These are phyloP conservation scores for Maccullochella peelii DNA, from an alignment of 2,113 vertebrate species.

Conservation along the genomic window DNA sequence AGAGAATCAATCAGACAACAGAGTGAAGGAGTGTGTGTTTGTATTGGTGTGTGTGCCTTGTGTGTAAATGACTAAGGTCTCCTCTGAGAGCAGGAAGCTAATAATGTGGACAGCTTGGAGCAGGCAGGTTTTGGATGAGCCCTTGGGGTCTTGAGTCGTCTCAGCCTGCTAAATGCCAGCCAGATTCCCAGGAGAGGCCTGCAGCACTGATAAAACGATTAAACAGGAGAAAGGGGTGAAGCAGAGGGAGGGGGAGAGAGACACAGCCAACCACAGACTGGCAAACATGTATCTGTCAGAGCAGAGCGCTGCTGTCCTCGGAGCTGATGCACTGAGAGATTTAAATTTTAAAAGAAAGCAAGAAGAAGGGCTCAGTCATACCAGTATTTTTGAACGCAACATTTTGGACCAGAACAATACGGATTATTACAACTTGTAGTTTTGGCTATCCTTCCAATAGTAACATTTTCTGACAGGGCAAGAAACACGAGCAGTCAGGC, in stretches of 20 bases:
- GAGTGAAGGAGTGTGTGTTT: constrained; percentile 14
- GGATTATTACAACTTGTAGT: not conserved
- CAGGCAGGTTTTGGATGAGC: constrained; percentile 59
- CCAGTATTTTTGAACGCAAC: not conserved
- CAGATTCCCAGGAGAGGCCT: constrained; percentile 43
- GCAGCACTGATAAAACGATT: constrained; percentile 32
- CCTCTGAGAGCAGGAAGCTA: constrained; percentile 47
- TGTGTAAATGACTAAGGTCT: constrained; percentile 22
- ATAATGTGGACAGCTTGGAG: constrained; percentile 64
- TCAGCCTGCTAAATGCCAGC: constrained; percentile 56
- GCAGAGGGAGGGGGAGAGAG: constrained; percentile 1
- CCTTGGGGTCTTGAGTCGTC: constrained; percentile 46
- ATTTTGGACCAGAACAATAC: not conserved
- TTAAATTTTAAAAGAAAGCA: not conserved
- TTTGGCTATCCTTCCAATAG: not conserved
- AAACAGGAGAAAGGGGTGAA: constrained; percentile 11
- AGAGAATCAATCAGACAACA: not conserved
- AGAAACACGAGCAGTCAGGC: not conserved
- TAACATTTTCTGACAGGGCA: not conserved
- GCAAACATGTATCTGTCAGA: constrained; percentile 43
- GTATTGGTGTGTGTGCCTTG: constrained; percentile 11
- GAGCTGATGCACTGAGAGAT: not conserved
- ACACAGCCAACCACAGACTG: constrained; percentile 24
- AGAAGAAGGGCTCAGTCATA: not conserved
- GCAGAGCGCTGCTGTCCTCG: constrained; percentile 13